Percentiles rank a stretch among this genome's conserved stretches.
Conservation (phyloP, 2,888 invertebrate species). For the Alitta virens region DNA sequence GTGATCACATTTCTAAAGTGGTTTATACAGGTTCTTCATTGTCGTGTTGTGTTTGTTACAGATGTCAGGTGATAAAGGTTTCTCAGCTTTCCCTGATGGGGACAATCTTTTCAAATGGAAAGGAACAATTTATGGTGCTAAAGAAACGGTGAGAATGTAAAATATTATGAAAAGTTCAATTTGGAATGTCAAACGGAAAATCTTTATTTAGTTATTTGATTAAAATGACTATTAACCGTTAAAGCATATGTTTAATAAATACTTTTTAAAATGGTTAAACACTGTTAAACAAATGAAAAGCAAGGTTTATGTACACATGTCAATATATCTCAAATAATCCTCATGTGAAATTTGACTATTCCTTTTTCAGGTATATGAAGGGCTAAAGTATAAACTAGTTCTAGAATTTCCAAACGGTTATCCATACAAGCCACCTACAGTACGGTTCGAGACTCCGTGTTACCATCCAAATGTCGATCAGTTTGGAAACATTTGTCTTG, state of each 20-base stretch:
- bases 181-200: no score
- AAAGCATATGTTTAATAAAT: not conserved
- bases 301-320: no score
- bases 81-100: constrained; percentile 94
- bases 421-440: constrained; percentile 87
- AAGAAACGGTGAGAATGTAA: constrained; percentile 69
- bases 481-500: constrained; percentile 82
- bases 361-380: constrained; percentile 69
- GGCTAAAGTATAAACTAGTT: constrained; percentile 83
- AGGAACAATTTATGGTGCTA: constrained; percentile 88
- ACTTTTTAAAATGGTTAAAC: not conserved
- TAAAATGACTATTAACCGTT: not conserved
- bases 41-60: constrained; percentile 26
- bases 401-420: constrained; percentile 92
- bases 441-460: constrained; percentile 82
- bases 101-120: constrained; percentile 96
- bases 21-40: no score
- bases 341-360: no score
- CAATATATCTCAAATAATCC: no score
- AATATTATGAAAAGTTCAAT: no score
- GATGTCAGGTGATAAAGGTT: constrained; percentile 82
- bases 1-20: no score
- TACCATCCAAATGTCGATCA: constrained; percentile 94
- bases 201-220: not conserved
- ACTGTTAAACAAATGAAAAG: no score